Percentiles rank a stretch among this genome's conserved stretches.
These are phyloP conservation scores for Drosophila insularis DNA, from an alignment of 1,140 invertebrate genomes.

Conservation along the genomic window DNA sequence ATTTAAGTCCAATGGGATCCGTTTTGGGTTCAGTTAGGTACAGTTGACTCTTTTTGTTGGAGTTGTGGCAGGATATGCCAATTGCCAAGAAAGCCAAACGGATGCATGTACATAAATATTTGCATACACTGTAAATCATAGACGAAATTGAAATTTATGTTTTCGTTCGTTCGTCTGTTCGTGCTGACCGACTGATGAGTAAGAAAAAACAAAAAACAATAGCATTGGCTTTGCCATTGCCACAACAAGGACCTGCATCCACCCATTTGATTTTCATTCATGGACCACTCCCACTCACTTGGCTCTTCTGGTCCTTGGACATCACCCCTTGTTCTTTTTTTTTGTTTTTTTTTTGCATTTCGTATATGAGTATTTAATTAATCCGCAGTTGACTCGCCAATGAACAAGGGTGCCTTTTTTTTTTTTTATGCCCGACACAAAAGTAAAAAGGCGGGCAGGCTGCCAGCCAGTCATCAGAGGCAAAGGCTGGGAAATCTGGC, in stretches of 20 bases:
- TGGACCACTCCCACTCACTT: conserved; percentile 19
- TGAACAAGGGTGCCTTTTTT: conserved; percentile 48
- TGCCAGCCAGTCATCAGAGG: too few species aligned
- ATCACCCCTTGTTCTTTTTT: background rate
- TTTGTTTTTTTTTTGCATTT: conserved; percentile 35
- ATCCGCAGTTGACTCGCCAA: conserved; percentile 74
- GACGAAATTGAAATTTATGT: conserved; percentile 74
- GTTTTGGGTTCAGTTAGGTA: background rate
- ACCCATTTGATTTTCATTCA: conserved; percentile 43
- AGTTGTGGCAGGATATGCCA: background rate
- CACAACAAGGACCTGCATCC: conserved; percentile 6
- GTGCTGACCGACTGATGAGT: conserved; percentile 55
- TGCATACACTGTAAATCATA: conserved; percentile 72
- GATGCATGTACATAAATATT: conserved; percentile 49
- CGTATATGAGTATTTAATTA: conserved; percentile 79
- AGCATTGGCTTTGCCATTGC: conserved; percentile 47
- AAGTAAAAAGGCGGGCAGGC: background rate
- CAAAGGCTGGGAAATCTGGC: background rate
- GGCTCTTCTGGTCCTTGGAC: conserved; percentile 2
- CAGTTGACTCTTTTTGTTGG: background rate
- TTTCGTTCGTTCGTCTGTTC: conserved; percentile 20
- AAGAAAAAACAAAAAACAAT: conserved; percentile 55
- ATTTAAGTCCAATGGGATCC: conserved; percentile 15
- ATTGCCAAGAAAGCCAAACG: background rate
- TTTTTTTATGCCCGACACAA: conserved; percentile 3